Percentiles rank a stretch among this genome's conserved stretches.
phyloP scores from a whole-genome alignment of 2,797 vertebrate genomes.

The Etheostoma nigrum region DNA sequence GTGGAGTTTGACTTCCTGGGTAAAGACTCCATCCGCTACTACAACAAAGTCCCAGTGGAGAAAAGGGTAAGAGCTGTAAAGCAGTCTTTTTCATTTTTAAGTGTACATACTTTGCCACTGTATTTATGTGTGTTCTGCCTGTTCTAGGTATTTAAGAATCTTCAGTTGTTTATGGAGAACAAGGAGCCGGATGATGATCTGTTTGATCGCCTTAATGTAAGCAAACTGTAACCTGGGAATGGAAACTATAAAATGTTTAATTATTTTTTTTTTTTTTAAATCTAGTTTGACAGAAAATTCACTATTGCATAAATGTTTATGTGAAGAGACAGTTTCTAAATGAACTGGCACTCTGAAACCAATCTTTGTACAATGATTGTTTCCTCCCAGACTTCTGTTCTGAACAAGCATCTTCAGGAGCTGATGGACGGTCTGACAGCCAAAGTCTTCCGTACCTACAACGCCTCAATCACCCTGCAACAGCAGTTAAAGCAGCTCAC shows the following conservation, averaged over 20 bases:
- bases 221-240: conserved; percentile 42
- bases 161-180: conserved; percentile 99
- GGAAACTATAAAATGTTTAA: background rate
- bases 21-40: conserved; percentile 98
- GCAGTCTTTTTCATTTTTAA: background rate
- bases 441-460: conserved; percentile 98
- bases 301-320: background rate
- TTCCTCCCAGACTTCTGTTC: conserved; percentile 90
- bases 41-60: conserved; percentile 98
- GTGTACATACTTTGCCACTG: background rate
- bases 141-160: conserved; percentile 95
- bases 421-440: conserved; percentile 98
- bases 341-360: background rate
- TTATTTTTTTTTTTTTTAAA: background rate
- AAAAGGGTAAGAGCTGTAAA: conserved; percentile 89
- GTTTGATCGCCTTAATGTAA: conserved; percentile 97
- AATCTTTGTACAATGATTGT: background rate
- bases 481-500: conserved; percentile 96
- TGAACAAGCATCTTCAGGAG: conserved; percentile 99
- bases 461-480: conserved; percentile 96
- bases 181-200: conserved; percentile 98
- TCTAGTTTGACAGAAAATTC: background rate
- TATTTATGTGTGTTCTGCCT: conserved; percentile 3
- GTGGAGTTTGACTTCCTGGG: conserved; percentile 98
- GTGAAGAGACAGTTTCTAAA: background rate